Conservation (phyloP, 2,888 invertebrate genomes). For the Meiosimyza platycephala region DNA sequence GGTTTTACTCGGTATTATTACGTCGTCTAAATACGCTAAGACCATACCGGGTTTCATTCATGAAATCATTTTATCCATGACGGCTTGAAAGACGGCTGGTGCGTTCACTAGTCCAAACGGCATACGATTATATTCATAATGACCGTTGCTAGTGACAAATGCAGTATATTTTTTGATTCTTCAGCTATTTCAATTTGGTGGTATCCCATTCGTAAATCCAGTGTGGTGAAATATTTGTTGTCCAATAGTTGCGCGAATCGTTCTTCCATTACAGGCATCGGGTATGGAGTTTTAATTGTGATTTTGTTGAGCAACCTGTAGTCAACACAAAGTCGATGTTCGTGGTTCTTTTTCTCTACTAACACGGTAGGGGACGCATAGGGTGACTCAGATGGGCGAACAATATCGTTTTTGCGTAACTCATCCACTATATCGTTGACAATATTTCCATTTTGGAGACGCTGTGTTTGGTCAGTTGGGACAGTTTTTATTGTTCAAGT, state of each 20-base stretch:
- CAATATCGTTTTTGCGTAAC: constrained; percentile 34
- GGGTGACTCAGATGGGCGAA: constrained; percentile 38
- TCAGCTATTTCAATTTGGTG: constrained; percentile 44
- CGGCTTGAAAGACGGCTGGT: constrained; percentile 26
- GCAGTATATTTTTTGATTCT: constrained; percentile 42
- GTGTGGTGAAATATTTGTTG: constrained; percentile 25
- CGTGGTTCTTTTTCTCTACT: constrained; percentile 43
- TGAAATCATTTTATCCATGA: constrained; percentile 34
- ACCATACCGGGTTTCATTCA: constrained; percentile 30
- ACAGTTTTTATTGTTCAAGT: no score
- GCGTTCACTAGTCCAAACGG: no score
- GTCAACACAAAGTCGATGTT: constrained; percentile 39
- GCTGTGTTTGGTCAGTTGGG: constrained; percentile 32
- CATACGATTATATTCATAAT: constrained; percentile 41
- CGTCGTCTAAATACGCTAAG: no score
- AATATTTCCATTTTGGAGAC: constrained; percentile 34
- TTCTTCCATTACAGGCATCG: constrained; percentile 45
- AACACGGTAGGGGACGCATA: constrained; percentile 45
- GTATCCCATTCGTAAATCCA: constrained; percentile 42
- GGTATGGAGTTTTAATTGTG: constrained; percentile 38
- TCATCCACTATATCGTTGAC: constrained; percentile 33
- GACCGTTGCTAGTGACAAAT: constrained; percentile 42
- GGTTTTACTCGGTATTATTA: constrained; percentile 36
- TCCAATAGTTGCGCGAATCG: constrained; percentile 37
- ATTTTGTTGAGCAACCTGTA: constrained; percentile 32